Conservation (phyloP, 2,888 invertebrate species). For the Caenorhabditis wallacei region DNA sequence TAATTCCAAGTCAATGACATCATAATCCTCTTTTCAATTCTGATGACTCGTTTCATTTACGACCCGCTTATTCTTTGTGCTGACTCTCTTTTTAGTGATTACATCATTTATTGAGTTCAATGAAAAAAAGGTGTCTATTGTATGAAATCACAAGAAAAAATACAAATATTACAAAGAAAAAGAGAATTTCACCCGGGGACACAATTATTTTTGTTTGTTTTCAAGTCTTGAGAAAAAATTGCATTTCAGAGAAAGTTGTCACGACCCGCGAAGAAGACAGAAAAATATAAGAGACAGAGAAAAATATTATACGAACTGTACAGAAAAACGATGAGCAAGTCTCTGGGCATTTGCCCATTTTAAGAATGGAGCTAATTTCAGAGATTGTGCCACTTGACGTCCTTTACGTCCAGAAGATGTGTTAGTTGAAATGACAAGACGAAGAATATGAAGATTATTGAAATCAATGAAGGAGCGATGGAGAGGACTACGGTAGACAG, state of each 20-base stretch:
- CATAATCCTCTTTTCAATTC: conserved; percentile 45
- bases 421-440: conserved; percentile 61
- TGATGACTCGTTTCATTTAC: conserved; percentile 21
- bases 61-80: conserved; percentile 47
- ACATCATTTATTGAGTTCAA: conserved; percentile 30
- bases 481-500: conserved; percentile 65
- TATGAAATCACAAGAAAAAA: conserved; percentile 15
- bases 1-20: conserved; percentile 39
- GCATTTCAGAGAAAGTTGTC: conserved; percentile 31
- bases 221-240: conserved; percentile 11
- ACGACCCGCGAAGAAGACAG: conserved; percentile 5
- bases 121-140: background rate
- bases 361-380: conserved; percentile 60
- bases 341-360: conserved; percentile 57
- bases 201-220: conserved; percentile 26
- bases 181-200: background rate
- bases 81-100: conserved; percentile 14
- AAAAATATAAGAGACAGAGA: background rate
- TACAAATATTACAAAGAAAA: conserved; percentile 28
- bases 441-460: conserved; percentile 58
- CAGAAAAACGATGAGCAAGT: conserved; percentile 61
- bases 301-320: conserved; percentile 57
- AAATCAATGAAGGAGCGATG: conserved; percentile 59
- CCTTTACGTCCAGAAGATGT: conserved; percentile 44
- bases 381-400: conserved; percentile 57